These are phyloP conservation scores for Acronicta leporina DNA, from an alignment of 2,888 invertebrate species.

Conservation along the genomic window DNA sequence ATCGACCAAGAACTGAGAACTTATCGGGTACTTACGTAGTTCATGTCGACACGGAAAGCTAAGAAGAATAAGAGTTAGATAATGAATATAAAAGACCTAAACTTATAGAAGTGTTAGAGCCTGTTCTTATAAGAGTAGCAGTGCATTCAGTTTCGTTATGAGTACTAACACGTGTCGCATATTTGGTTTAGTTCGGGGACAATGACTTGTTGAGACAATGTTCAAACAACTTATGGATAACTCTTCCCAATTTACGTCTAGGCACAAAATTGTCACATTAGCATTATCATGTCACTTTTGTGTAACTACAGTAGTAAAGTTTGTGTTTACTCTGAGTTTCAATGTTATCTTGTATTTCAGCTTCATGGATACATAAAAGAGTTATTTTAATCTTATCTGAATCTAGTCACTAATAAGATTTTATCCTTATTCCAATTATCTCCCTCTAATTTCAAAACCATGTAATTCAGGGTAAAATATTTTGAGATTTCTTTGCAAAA, in stretches of 20 bases:
- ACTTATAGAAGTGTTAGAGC: neutral
- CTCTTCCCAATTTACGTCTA: constrained; percentile 63
- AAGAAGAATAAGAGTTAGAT: neutral
- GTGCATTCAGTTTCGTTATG: constrained; percentile 5
- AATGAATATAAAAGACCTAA: neutral
- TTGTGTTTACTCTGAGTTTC: constrained; percentile 18
- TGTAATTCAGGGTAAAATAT: constrained; percentile 43
- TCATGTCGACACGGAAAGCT: no score
- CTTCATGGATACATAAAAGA: constrained; percentile 2
- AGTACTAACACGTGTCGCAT: constrained; percentile 21
- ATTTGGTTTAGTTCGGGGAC: constrained; percentile 59
- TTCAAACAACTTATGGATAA: constrained; percentile 54
- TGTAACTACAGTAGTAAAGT: constrained; percentile 40
- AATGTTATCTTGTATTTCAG: constrained; percentile 19
- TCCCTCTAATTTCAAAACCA: constrained; percentile 18
- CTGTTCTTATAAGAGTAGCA: neutral
- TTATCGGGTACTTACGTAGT: no score
- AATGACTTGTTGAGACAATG: constrained; percentile 59
- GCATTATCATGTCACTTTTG: constrained; percentile 63
- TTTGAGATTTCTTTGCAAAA: constrained; percentile 34
- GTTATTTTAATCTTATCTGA: neutral
- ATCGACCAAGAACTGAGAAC: no score
- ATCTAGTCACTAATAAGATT: constrained; percentile 4
- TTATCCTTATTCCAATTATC: constrained; percentile 5
- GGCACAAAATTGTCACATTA: constrained; percentile 67